A percentile compares a stretch with the other conserved stretches of the same genome.
Evolutionary conservation across 1,140 invertebrate genomes (phyloP).

Genomic region (Drosophila serrata): DNA sequence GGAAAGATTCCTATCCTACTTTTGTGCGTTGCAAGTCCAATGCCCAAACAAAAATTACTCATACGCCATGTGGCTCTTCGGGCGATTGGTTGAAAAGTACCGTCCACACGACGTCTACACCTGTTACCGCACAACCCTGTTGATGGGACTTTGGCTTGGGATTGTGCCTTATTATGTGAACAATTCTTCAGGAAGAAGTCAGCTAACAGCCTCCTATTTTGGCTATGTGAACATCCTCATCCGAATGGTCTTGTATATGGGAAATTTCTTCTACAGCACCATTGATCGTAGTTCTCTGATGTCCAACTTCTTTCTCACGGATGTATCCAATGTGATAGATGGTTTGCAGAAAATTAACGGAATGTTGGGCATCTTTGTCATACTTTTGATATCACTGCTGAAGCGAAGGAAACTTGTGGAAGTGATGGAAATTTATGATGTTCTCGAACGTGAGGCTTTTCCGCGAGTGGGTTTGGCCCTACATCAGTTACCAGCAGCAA

Average conservation of each 20-base stretch:
- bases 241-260: conserved; percentile 36
- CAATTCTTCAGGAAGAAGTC: neutral
- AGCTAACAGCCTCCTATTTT: conserved; percentile 18
- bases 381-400: conserved; percentile 33
- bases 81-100: conserved; percentile 27
- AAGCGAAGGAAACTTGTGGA: conserved; percentile 26
- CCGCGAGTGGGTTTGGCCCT: conserved; percentile 56
- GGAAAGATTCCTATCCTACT: conserved; percentile 10
- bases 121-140: conserved; percentile 52
- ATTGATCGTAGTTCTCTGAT: conserved; percentile 21
- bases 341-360: conserved; percentile 64
- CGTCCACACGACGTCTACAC: conserved; percentile 51
- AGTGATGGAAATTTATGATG: conserved; percentile 32
- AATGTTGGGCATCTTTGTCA: conserved; percentile 35
- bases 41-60: conserved; percentile 4
- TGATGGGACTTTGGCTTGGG: conserved; percentile 45
- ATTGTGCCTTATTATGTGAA: conserved; percentile 59
- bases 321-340: conserved; percentile 48
- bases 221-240: conserved; percentile 43
- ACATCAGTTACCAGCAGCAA: conserved; percentile 33
- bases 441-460: conserved; percentile 45
- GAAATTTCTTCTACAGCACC: conserved; percentile 30
- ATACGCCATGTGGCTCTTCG: conserved; percentile 69
- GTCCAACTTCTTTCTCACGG: conserved; percentile 30
- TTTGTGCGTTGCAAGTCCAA: too few species aligned